A percentile compares a stretch with the other conserved stretches of the same genome.
phyloP scores from a whole-genome alignment of 2,797 vertebrate species.

The Clamator glandarius region DNA sequence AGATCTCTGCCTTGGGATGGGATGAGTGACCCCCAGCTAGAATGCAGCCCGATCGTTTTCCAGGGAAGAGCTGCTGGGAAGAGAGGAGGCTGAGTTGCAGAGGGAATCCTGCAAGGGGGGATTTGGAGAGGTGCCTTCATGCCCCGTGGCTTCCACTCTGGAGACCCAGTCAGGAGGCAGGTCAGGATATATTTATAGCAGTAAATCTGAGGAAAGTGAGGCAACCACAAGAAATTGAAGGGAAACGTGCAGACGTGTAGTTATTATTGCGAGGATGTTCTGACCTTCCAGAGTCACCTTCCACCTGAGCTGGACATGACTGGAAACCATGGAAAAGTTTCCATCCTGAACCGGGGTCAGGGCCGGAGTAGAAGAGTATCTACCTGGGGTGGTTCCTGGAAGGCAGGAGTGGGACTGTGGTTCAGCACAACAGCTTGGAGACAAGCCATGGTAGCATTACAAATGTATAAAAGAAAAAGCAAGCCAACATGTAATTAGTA shows the following conservation, averaged over 20 bases:
- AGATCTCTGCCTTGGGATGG: not conserved
- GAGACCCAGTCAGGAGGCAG: not conserved
- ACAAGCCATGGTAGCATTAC: not conserved
- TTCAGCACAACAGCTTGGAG: not conserved
- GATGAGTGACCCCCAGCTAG: not conserved
- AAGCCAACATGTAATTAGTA: not conserved
- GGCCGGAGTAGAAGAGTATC: not conserved
- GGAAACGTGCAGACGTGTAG: not conserved
- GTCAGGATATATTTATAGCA: not conserved
- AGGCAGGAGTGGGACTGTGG: rapidly evolving
- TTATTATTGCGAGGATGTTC: not conserved
- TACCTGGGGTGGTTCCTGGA: not conserved
- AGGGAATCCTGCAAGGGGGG: rapidly evolving
- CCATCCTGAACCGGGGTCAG: not conserved
- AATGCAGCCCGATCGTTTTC: not conserved
- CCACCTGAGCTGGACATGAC: not conserved
- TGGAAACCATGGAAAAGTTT: not conserved
- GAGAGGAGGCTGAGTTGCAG: not conserved
- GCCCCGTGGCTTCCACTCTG: not conserved
- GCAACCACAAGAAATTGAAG: not conserved
- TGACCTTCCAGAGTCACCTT: not conserved
- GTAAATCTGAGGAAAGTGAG: not conserved
- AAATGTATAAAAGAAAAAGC: not conserved
- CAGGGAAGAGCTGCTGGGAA: not conserved
- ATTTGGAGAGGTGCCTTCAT: not conserved